phyloP scores from a whole-genome alignment of 2,113 vertebrate genomes.

The Seriola rivoliana region DNA sequence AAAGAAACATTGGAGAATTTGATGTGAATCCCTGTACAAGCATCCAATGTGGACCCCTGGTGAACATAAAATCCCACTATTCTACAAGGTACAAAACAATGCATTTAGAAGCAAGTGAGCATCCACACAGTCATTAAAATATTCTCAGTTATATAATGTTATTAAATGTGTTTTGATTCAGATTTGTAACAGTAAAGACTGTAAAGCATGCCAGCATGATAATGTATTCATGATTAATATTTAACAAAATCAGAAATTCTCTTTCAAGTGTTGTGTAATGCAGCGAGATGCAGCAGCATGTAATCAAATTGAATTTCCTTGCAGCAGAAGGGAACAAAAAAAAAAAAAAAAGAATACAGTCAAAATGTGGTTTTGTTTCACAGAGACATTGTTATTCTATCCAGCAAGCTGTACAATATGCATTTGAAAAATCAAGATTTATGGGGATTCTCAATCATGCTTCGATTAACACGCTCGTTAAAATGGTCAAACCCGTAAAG shows the following conservation, averaged over 20 bases:
- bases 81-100: constrained; percentile 30
- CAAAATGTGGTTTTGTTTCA: constrained; percentile 32
- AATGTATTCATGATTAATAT: constrained; percentile 85
- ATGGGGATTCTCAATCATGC: constrained; percentile 29
- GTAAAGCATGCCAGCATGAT: constrained; percentile 60
- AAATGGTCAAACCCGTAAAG: constrained; percentile 27
- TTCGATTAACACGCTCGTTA: constrained; percentile 54
- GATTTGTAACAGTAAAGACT: constrained; percentile 69
- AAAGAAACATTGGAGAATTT: constrained; percentile 39
- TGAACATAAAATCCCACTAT: constrained; percentile 17
- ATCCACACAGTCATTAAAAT: constrained; percentile 31
- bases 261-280: constrained; percentile 83
- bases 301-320: constrained; percentile 79
- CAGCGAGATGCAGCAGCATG: constrained; percentile 72
- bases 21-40: constrained; percentile 39
- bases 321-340: constrained; percentile 27
- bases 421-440: constrained; percentile 32
- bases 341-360: constrained; percentile 4
- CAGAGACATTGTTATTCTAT: constrained; percentile 38
- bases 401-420: constrained; percentile 24
- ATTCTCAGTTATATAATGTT: constrained; percentile 59
- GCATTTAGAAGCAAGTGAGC: neutral
- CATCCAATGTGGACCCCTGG: constrained; percentile 7
- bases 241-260: constrained; percentile 83
- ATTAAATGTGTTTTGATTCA: constrained; percentile 59